phyloP scores from a whole-genome alignment of 2,113 vertebrate genomes.

The Dendropsophus ebraccatus region DNA sequence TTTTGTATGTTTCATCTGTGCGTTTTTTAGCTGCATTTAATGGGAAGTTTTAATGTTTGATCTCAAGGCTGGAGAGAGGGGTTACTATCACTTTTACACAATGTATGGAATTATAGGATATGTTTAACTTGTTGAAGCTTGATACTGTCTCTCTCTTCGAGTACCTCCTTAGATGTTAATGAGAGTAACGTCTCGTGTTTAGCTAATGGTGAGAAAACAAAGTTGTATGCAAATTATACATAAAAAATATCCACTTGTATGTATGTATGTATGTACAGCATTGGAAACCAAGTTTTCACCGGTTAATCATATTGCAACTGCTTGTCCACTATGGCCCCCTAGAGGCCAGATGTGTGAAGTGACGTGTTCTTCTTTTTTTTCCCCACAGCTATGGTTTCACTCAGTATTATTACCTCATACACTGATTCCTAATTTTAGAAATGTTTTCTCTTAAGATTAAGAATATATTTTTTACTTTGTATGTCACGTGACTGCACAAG shows the following conservation, averaged over 20 bases:
- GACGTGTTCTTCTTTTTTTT: no score
- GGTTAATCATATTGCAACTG: neutral
- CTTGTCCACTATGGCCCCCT: neutral
- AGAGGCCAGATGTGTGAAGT: neutral
- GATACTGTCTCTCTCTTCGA: neutral
- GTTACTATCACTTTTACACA: neutral
- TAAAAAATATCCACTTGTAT: neutral
- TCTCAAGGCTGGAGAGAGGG: neutral
- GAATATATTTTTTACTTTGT: neutral
- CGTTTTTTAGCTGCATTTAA: neutral
- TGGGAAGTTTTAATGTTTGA: neutral
- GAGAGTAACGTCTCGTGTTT: neutral
- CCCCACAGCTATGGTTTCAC: neutral
- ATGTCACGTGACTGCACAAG: neutral
- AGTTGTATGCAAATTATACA: neutral
- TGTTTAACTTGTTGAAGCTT: conserved; percentile 14
- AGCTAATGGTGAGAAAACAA: neutral
- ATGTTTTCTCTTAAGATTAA: neutral
- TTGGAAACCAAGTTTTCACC: conserved; percentile 1
- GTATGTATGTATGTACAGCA: neutral
- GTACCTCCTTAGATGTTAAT: neutral
- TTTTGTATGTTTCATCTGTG: conserved; percentile 1
- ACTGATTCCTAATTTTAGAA: neutral
- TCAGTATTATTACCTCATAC: conserved; percentile 33
- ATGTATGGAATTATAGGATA: neutral